Evolutionary conservation across 35 echinoderm and acorn worm species (phyloP).

Genomic region (Lytechinus variegatus): DNA sequence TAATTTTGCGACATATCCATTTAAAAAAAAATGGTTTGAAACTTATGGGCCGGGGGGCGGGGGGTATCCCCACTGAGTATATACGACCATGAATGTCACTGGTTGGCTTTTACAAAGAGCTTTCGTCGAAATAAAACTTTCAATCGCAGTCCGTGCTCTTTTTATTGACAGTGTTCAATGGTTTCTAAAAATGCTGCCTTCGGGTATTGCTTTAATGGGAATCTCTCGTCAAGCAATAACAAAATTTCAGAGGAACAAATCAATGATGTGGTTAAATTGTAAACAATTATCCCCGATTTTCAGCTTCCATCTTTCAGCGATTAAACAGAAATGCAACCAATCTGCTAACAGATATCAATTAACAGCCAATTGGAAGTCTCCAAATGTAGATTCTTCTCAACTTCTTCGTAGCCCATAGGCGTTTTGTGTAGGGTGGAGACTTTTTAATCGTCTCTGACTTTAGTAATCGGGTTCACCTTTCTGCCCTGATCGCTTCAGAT

Average conservation of each 20-base stretch:
- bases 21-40: too few species aligned
- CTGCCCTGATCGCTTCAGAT: neutral
- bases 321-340: neutral
- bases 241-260: neutral
- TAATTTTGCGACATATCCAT: too few species aligned
- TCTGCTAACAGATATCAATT: neutral
- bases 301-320: neutral
- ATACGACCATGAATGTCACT: too few species aligned
- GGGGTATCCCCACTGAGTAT: too few species aligned
- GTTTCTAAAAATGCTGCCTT: too few species aligned
- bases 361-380: neutral
- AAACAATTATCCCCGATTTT: neutral
- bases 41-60: too few species aligned
- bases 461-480: neutral
- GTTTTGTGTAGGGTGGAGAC: neutral
- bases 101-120: too few species aligned
- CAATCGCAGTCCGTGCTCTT: too few species aligned
- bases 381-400: neutral
- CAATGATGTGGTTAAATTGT: neutral
- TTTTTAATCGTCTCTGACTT: neutral
- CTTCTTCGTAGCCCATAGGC: neutral
- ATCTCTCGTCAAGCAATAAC: neutral
- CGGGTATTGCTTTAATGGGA: neutral
- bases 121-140: too few species aligned
- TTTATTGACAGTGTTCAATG: too few species aligned